phyloP scores from a whole-genome alignment of 2,797 vertebrate genomes.

The Lutjanus campechanus region DNA sequence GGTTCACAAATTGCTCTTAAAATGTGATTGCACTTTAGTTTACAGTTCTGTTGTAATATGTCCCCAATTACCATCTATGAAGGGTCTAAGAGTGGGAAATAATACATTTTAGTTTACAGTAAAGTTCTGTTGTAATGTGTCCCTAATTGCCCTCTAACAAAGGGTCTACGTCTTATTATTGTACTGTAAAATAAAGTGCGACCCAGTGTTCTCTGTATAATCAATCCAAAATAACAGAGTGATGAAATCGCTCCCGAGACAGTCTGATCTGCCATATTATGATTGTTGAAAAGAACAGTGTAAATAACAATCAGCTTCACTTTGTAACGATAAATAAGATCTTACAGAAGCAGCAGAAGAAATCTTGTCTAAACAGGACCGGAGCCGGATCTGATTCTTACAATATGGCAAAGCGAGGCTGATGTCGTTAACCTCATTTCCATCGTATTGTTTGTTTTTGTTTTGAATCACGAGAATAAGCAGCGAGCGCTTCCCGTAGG shows the following conservation, averaged over 20 bases:
- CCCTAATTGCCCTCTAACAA: no score
- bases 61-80: no score
- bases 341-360: background rate
- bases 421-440: constrained; percentile 55
- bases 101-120: no score
- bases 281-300: background rate
- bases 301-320: constrained; percentile 21
- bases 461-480: constrained; percentile 68
- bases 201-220: constrained; percentile 3
- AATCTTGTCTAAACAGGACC: constrained; percentile 36
- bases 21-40: no score
- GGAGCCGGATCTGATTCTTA: constrained; percentile 29
- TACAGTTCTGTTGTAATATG: no score
- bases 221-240: background rate
- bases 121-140: no score
- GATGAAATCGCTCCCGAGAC: constrained; percentile 1
- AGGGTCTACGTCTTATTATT: no score
- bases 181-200: no score
- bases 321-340: constrained; percentile 19
- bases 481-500: constrained; percentile 63
- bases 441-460: constrained; percentile 70
- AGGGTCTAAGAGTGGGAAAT: no score
- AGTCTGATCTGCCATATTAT: background rate
- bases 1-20: no score
- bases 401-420: constrained; percentile 4